Conservation (phyloP, 2,888 invertebrate genomes). For the Falcaria lacertinaria region DNA sequence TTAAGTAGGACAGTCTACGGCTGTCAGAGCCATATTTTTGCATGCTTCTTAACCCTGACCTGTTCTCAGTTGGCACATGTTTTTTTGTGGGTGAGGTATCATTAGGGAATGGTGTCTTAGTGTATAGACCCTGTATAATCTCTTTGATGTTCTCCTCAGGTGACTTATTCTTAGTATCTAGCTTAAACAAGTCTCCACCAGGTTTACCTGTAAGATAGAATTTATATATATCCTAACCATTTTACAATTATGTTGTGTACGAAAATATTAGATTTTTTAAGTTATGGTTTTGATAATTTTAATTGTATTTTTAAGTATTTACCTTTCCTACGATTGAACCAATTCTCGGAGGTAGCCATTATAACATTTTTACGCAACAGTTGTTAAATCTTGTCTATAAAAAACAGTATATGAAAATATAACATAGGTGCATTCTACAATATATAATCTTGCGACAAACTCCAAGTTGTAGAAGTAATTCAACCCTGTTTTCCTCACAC, state of each 20-base stretch:
- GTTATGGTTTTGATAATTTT: conserved; percentile 9
- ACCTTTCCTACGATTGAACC: conserved; percentile 74
- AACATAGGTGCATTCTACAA: conserved; percentile 24
- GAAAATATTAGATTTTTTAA: conserved; percentile 1
- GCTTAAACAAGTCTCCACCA: conserved; percentile 82
- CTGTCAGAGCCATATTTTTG: conserved; percentile 85
- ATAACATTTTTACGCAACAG: conserved; percentile 53
- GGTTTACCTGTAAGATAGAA: conserved; percentile 66
- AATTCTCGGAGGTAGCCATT: conserved; percentile 73
- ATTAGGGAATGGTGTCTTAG: conserved; percentile 58
- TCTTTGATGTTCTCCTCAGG: conserved; percentile 82
- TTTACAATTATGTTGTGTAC: background rate
- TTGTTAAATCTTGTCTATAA: conserved; percentile 15
- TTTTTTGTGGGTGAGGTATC: conserved; percentile 64
- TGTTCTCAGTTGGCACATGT: conserved; percentile 60
- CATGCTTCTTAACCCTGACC: conserved; percentile 79
- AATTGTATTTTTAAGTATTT: conserved; percentile 34
- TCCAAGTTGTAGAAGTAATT: conserved; percentile 39
- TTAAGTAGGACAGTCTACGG: conserved; percentile 91
- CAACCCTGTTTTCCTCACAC: conserved; percentile 49
- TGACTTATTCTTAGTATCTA: conserved; percentile 79
- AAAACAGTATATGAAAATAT: conserved; percentile 12
- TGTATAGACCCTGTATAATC: conserved; percentile 81
- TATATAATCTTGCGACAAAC: conserved; percentile 30
- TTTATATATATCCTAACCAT: conserved; percentile 3